Evolutionary conservation across 2,113 vertebrate species (phyloP), one percentile per base, ranked within the genome.

Genomic region (Butastur rufipennis): DNA sequence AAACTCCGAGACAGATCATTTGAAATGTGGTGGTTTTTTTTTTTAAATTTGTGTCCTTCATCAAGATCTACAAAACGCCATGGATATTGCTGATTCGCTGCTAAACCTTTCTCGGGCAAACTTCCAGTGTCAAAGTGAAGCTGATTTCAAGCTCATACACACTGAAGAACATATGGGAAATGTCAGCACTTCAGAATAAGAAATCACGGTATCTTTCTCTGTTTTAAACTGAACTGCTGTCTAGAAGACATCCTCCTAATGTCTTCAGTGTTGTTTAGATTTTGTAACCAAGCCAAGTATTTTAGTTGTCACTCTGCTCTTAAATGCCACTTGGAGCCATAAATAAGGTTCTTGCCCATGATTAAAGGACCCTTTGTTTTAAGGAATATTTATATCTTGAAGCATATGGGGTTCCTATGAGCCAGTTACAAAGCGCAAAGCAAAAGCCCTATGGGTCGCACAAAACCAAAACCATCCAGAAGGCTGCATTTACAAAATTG

Each of bases 311-410:
- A 97, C 93, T 91, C 83, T 77, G 22, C 83, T 96, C 90, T 94
- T 97, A 98, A 97, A 89, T 88, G 93, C 81, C 94, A 90, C 93
- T 91, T 86, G 81, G 62, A 93, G 81, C 74, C 43, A 93, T 90
- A 94, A 96, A 96, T 94, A 86, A 7, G 3, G 25, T 31, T 92
- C 70, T 87, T 68, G 72, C 50, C 90, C 50, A 19, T 45, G 45
- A 95, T 66, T 90, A 96, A 97, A 96, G 70, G 43, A 10, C 14
- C 16, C 67, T 97, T 96, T 97, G 97, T 98, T 96, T 96, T 83
- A 93, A 91, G 88, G 48, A 74, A 53, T 61, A 92, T 65, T 95
- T 91, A 42, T 50, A 56, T 89, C 93, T 72, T 55, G 48, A 86
- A 95, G 48, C 22, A 73, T 62, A 70, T 20, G 26, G 42, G 38